Conservation (phyloP, 2,888 invertebrate genomes). For the Nomada fabriciana region DNA sequence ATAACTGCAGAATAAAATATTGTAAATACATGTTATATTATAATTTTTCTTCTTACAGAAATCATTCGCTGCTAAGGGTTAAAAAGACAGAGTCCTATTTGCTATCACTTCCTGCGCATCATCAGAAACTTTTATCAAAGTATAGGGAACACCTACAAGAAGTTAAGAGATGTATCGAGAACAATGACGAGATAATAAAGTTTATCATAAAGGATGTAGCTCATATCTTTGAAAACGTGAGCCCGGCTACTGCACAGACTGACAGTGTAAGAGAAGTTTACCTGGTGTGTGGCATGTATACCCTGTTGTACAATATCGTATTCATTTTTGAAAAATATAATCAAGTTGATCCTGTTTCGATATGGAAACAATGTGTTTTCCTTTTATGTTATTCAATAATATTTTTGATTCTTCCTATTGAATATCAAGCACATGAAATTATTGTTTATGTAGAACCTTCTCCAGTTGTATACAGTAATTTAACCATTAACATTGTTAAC, state of each 20-base stretch:
- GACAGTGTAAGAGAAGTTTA: conserved; percentile 80
- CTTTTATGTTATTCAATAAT: not conserved
- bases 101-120: conserved; percentile 89
- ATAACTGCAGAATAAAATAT: not conserved
- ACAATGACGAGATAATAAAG: conserved; percentile 88
- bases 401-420: not conserved
- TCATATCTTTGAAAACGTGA: conserved; percentile 93
- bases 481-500: conserved; percentile 4
- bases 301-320: conserved; percentile 44
- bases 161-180: conserved; percentile 92
- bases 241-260: conserved; percentile 79
- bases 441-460: not conserved
- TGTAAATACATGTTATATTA: not conserved
- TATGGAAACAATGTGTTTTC: not conserved
- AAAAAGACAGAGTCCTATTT: conserved; percentile 91
- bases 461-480: not conserved
- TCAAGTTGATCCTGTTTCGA: not conserved
- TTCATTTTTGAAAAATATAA: not conserved
- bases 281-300: conserved; percentile 72
- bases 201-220: conserved; percentile 92
- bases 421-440: not conserved
- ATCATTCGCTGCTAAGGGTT: conserved; percentile 91
- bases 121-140: conserved; percentile 90
- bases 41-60: conserved; percentile 85
- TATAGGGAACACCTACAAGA: conserved; percentile 91